phyloP scores from a whole-genome alignment of 2,113 vertebrate genomes.

The Rhombomys opimus region DNA sequence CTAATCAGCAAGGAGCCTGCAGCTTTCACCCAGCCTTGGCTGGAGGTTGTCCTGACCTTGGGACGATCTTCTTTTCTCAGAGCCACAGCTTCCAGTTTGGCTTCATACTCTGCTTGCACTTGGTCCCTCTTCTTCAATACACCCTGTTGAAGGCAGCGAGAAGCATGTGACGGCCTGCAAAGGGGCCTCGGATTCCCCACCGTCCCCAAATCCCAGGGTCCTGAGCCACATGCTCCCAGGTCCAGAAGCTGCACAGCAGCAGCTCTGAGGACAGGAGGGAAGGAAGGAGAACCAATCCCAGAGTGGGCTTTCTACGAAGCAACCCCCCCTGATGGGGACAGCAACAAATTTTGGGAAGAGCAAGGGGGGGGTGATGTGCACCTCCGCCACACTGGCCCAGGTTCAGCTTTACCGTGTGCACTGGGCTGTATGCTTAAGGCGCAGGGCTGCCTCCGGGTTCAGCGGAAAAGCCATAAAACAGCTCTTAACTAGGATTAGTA shows the following conservation, averaged over 20 bases:
- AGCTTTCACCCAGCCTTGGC: neutral
- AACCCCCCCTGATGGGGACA: neutral
- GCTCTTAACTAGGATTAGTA: neutral
- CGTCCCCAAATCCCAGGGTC: too few relatives aligned
- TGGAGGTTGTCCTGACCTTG: constrained; percentile 87
- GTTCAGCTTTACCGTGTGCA: accelerated
- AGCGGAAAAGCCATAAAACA: neutral
- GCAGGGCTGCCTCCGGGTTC: neutral
- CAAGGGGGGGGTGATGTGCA: accelerated
- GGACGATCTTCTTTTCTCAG: constrained; percentile 94
- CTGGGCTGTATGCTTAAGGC: neutral
- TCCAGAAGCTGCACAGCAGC: neutral
- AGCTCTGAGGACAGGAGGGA: neutral
- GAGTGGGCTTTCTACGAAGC: neutral
- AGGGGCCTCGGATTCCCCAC: neutral
- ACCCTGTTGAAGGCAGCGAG: constrained; percentile 86
- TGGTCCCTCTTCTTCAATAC: constrained; percentile 98
- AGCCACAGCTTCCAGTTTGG: constrained; percentile 94
- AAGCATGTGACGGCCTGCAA: neutral
- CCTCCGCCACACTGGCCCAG: accelerated
- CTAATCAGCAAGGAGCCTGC: accelerated
- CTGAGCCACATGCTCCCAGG: neutral
- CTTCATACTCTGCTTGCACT: constrained; percentile 97
- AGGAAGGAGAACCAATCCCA: neutral
- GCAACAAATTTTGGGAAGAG: neutral